Percentiles rank a stretch among this genome's conserved stretches.
phyloP scores from a whole-genome alignment of 1,140 invertebrate genomes.

The Holotrichia oblita region DNA sequence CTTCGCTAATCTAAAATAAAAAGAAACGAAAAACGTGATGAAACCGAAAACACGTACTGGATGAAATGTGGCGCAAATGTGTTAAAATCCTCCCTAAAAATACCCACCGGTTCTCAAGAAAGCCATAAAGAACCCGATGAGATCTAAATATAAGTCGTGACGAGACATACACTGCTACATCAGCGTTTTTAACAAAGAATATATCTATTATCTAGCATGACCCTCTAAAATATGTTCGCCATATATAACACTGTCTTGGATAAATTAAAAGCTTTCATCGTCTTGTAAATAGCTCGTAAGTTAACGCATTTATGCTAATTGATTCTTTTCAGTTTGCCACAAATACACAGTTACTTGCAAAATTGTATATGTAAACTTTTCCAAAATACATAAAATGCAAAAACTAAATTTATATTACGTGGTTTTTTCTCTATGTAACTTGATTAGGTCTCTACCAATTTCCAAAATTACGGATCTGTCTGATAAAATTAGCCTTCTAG shows the following conservation, averaged over 20 bases:
- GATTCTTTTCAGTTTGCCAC: no score
- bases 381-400: no score
- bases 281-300: no score
- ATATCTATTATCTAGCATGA: not conserved
- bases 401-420: no score
- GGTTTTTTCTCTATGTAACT: no score
- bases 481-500: no score
- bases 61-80: conserved; percentile 15
- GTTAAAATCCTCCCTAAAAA: conserved; percentile 32
- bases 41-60: not conserved
- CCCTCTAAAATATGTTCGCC: not conserved
- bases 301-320: no score
- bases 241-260: not conserved
- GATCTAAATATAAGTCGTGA: conserved; percentile 35
- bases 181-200: conserved; percentile 22
- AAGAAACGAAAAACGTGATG: conserved; percentile 34
- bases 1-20: conserved; percentile 24
- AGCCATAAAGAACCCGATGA: conserved; percentile 23
- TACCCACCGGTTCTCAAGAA: not conserved
- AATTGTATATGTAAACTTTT: no score
- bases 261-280: not conserved
- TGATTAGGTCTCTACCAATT: no score
- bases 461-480: no score
- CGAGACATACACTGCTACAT: not conserved
- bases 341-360: no score